These are phyloP conservation scores for Ditula angustiorana DNA, from an alignment of 2,888 invertebrate species.

Conservation along the genomic window DNA sequence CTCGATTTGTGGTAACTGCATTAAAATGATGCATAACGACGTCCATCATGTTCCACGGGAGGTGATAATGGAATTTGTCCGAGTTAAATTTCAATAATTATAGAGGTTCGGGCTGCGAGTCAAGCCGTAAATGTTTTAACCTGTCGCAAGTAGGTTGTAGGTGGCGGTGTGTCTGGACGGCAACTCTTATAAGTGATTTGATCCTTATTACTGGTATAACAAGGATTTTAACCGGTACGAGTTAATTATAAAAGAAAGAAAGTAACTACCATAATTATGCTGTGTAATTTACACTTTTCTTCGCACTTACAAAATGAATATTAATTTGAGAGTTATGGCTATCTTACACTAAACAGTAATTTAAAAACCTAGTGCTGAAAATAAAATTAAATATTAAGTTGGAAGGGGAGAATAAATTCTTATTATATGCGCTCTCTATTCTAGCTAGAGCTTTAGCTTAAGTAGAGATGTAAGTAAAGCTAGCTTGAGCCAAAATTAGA, in stretches of 20 bases:
- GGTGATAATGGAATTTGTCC: constrained; percentile 66
- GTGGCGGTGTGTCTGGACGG: too few relatives aligned
- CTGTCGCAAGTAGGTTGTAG: constrained; percentile 60
- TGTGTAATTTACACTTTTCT: neutral
- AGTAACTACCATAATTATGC: neutral
- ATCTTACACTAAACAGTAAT: neutral
- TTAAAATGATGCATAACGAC: constrained; percentile 72
- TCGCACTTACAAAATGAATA: neutral
- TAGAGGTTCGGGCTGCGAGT: constrained; percentile 46
- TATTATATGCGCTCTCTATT: too few relatives aligned
- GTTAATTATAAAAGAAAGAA: neutral
- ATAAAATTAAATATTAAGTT: neutral
- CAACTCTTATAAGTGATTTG: neutral
- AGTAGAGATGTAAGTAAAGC: too few relatives aligned
- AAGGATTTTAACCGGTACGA: neutral
- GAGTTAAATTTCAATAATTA: constrained; percentile 67
- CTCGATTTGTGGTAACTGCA: constrained; percentile 71
- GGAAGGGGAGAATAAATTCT: neutral
- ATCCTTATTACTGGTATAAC: neutral
- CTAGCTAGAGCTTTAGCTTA: too few relatives aligned
- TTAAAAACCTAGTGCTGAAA: neutral
- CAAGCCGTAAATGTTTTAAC: constrained; percentile 59
- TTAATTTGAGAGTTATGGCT: neutral
- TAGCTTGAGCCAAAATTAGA: neutral
- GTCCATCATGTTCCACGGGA: constrained; percentile 52